Evolutionary conservation across 1,140 invertebrate species (phyloP), one percentile per base, ranked within the genome.

Genomic region (Drosophila pallidifrons): DNA sequence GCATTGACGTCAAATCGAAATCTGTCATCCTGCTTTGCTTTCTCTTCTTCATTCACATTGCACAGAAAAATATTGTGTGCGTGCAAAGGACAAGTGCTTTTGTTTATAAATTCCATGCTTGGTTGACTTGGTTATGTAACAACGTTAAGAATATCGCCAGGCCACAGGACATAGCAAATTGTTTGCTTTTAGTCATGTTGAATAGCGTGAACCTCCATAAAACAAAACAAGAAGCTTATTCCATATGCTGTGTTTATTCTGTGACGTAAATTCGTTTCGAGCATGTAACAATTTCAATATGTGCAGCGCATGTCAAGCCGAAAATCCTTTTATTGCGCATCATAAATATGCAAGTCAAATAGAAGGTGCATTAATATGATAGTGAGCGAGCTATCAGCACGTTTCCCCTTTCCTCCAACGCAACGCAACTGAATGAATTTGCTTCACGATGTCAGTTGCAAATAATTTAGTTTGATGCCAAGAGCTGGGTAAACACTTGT

Each of bases 401-500:
- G 51, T 45, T 58, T 32, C 30, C 47, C 4, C 35, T 11, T n/a
- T 11, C 6, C 13, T 1, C 51, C 25, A 11, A 13, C 46, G 3
- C 16, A 20, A 32, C 16, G 2, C 7, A 20, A 25, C 16, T 52
- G 60, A 52, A 55, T 51, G 20, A 25, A 25, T 25, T 25, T 20
- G 63, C n/a, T 38, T 32, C 28, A 30, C 1, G 52, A 43, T 25
- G 45, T 25, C 13, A 64, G 59, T 55, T 54, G 41, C 4, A n/a
- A 13, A 43, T 43, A 67, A 52, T 59, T 45, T 35, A 57, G 32
- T 25, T 20, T 28, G 7, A 55, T 41, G 67, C 58, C 43, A 55
- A 82, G 75, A 60, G 80, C 75, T 61, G 16, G 8, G 47, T 43
- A 79, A 79, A 68, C 76, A 82, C 75, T 60, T 46, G 8, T 30